These are phyloP conservation scores for Augochlora pura DNA, from an alignment of 1,140 invertebrate species.

Conservation along the genomic window DNA sequence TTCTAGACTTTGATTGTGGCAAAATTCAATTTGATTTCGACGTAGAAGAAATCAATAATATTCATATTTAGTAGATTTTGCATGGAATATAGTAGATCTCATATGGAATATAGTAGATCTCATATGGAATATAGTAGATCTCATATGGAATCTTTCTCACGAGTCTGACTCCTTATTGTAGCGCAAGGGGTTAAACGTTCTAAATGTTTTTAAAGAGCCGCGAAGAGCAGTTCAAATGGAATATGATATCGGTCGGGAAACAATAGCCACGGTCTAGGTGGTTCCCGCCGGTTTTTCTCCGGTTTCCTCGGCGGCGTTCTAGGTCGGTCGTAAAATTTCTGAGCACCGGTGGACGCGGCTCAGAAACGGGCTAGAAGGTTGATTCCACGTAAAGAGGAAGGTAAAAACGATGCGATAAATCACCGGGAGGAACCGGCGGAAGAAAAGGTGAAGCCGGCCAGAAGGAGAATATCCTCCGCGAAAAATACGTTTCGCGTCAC, in stretches of 20 bases:
- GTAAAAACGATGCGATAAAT: constrained; percentile 46
- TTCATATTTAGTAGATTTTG: too few relatives aligned
- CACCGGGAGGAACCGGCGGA: neutral
- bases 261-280: neutral
- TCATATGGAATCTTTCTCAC: too few relatives aligned
- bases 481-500: constrained; percentile 20
- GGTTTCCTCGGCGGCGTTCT: too few relatives aligned
- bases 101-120: too few relatives aligned
- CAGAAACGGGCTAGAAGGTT: neutral
- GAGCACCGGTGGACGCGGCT: neutral
- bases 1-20: too few relatives aligned
- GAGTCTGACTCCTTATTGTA: too few relatives aligned
- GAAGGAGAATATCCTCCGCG: constrained; percentile 26
- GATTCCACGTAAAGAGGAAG: neutral
- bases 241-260: neutral
- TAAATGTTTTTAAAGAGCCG: neutral
- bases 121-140: too few relatives aligned
- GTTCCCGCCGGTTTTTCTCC: neutral
- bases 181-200: too few relatives aligned
- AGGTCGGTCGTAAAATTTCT: constrained; percentile 1
- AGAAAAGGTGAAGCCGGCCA: constrained; percentile 9
- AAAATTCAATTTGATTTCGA: too few relatives aligned
- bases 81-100: too few relatives aligned
- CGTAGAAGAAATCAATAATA: too few relatives aligned
- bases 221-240: neutral